Conservation (phyloP, 2,797 vertebrate species). For the Ptychobarbus kaznakovi region DNA sequence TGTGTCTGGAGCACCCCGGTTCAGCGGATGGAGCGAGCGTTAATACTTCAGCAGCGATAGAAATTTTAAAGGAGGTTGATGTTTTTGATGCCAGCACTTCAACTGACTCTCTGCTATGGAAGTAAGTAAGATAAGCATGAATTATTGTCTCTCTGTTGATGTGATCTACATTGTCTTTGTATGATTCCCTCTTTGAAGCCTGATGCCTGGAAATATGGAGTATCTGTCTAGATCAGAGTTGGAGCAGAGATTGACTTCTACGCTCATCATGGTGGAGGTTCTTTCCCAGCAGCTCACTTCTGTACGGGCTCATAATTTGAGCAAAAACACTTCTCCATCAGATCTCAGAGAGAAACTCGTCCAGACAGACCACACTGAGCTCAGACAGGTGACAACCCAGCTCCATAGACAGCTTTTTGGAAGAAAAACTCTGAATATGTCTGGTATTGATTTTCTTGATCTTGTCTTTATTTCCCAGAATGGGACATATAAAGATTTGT, state of each 20-base stretch:
- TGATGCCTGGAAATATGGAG: slow-evolving; percentile 79
- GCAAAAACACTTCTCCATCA: slow-evolving; percentile 69
- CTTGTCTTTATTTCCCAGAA: slow-evolving; percentile 68
- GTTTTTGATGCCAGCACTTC: slow-evolving; percentile 74
- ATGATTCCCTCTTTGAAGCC: slow-evolving; percentile 68
- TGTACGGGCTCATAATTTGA: slow-evolving; percentile 62
- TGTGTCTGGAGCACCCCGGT: slow-evolving; percentile 72
- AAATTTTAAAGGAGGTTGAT: slow-evolving; percentile 68
- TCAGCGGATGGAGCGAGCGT: slow-evolving; percentile 67
- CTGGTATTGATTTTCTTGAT: neutral
- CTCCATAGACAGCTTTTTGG: neutral
- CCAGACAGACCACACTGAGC: slow-evolving; percentile 83
- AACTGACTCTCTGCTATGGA: slow-evolving; percentile 80
- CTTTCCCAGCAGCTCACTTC: slow-evolving; percentile 83
- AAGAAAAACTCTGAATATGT: neutral
- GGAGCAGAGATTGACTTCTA: slow-evolving; percentile 84
- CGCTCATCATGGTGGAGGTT: slow-evolving; percentile 87
- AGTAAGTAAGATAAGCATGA: slow-evolving; percentile 68
- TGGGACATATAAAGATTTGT: slow-evolving; percentile 76
- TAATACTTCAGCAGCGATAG: slow-evolving; percentile 78
- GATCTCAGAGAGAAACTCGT: slow-evolving; percentile 79
- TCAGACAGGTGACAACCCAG: slow-evolving; percentile 76
- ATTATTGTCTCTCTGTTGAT: neutral
- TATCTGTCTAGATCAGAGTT: slow-evolving; percentile 81
- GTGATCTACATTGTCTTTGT: slow-evolving; percentile 26